Base-by-base conservation (phyloP, 1,140 invertebrate genomes). In the Cydia splendana region DNA sequence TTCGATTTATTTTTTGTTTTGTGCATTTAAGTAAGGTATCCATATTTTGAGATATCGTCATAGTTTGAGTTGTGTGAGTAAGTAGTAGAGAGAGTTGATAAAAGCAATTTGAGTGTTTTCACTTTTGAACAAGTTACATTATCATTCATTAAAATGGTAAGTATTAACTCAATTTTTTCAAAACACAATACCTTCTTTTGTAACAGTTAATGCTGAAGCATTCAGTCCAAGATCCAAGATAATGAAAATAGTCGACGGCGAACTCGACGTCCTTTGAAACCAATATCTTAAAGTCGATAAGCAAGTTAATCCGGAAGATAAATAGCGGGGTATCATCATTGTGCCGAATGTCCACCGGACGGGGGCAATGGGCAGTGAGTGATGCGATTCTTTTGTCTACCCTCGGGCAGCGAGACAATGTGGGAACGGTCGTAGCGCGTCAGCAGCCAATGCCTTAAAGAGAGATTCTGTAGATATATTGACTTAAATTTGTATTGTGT, bases 331-430 rank as follows among this genome's bases (percentile, higher is more conserved):
- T 82, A 79, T 81, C 86, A 87, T 87, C 89, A 88, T 86, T 86
- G 83, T 81, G 77, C 48, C 78, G 82, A 79, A 75, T 80, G 78
- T 80, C 82, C 85, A 81, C 73, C 79, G 75, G 42, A 53, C 79
- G 69, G 42, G 65, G 80, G 82, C 67, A 18, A 34, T 38, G 85
- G 87, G 84, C 82, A 80, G 86, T 88, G 88, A 90, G 85, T 88
- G 88, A 91, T 91, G 88, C 78, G 90, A 82, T 90, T 90, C 89
- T 91, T 90, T 91, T 91, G 89, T 90, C 89, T 91, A 84, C 82
- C 80, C 83, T 79, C 77, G 80, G 51, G 75, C 81, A 76, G 77
- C 84, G 87, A 89, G 88, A 90, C 89, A 91, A 89, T 90, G 87
- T 88, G 84, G 88, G 87, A 89, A 85, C 81, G 84, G 57, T 20